Conservation (phyloP, 2,113 vertebrate species). For the Cnemophilus loriae region DNA sequence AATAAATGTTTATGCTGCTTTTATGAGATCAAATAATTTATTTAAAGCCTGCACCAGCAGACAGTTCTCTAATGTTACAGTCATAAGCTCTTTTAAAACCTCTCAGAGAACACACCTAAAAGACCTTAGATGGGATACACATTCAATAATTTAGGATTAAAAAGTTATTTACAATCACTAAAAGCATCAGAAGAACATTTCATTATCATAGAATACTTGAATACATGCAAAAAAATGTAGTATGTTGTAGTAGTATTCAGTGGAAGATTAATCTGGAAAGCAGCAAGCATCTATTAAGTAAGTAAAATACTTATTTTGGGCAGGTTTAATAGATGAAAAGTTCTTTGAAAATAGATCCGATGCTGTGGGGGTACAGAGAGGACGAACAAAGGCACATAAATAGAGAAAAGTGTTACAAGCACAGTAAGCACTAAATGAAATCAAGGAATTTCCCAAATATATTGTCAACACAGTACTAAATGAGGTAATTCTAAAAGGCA, state of each 20-base stretch:
- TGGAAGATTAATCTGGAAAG: not conserved
- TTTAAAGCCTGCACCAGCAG: not conserved
- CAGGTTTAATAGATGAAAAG: not conserved
- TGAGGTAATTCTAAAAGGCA: not conserved
- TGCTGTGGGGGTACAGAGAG: accelerated
- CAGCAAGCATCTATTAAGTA: not conserved
- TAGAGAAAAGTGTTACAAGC: not conserved
- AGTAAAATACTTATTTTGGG: not conserved
- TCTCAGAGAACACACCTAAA: not conserved
- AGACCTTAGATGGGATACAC: not conserved
- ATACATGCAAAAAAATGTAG: not conserved
- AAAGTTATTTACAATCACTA: not conserved
- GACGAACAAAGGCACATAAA: not conserved
- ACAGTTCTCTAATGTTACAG: not conserved
- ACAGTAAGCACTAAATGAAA: not conserved
- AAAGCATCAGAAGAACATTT: not conserved
- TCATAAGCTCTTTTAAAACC: not conserved
- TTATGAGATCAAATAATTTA: not conserved
- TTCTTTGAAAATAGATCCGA: not conserved
- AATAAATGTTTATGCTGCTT: not conserved
- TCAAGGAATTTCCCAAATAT: not conserved
- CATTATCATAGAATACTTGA: not conserved
- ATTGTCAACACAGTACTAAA: not conserved
- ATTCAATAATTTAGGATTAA: not conserved
- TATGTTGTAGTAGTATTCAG: not conserved